Conservation (phyloP, 2,113 vertebrate species). For the Xerus inauris region DNA sequence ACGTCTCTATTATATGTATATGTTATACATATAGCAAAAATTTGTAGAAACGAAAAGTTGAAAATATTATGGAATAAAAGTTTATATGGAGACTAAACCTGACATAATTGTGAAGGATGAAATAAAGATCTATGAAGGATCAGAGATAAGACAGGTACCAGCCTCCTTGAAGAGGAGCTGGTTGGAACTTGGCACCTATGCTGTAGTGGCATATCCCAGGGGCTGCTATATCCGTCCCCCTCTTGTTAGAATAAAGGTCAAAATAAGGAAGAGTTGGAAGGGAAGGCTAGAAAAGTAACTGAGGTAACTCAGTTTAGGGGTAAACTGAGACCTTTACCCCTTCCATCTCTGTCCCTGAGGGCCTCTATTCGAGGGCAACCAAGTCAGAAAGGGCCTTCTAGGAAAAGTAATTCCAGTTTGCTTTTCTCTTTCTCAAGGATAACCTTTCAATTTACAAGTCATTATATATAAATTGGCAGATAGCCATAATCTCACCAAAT, state of each 20-base stretch:
- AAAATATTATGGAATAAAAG: not conserved
- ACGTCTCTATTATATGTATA: not conserved
- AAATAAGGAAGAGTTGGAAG: not conserved
- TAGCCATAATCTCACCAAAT: not conserved
- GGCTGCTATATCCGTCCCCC: rapidly evolving
- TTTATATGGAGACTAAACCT: not conserved
- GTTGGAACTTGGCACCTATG: not conserved
- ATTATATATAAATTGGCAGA: not conserved
- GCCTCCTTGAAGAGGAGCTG: not conserved
- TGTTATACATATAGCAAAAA: not conserved
- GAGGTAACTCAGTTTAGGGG: too few relatives aligned
- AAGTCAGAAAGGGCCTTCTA: not conserved
- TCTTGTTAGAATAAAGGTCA: not conserved
- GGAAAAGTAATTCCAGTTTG: not conserved
- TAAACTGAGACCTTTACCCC: rapidly evolving
- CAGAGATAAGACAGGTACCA: rapidly evolving
- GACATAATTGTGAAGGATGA: not conserved
- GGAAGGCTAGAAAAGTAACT: not conserved
- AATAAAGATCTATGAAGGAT: not conserved
- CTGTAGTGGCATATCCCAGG: rapidly evolving
- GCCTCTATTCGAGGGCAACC: rapidly evolving
- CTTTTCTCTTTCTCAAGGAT: not conserved
- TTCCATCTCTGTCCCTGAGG: rapidly evolving
- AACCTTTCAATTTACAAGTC: not conserved
- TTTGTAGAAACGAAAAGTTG: not conserved